phyloP scores from a whole-genome alignment of 1,140 invertebrate species.

The Drosophila triauraria region DNA sequence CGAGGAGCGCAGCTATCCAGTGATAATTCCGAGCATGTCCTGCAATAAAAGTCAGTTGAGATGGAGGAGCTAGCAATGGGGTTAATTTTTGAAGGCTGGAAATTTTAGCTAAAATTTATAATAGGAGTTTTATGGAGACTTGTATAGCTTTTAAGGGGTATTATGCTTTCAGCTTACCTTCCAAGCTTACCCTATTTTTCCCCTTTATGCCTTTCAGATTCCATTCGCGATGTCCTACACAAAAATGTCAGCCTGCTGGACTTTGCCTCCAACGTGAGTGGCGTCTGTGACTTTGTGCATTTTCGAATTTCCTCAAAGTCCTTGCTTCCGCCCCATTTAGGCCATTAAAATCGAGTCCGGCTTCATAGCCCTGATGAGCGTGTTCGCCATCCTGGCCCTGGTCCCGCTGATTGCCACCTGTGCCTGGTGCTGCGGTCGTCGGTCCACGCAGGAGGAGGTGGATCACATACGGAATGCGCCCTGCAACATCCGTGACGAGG shows the following conservation, averaged over 20 bases:
- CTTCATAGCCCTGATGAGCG: constrained; percentile 84
- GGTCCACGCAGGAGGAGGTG: constrained; percentile 61
- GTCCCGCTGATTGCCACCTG: constrained; percentile 80
- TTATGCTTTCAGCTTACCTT: no score
- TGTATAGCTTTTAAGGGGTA: no score
- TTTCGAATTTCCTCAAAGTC: neutral
- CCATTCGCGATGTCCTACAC: constrained; percentile 78
- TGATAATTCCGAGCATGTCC: neutral
- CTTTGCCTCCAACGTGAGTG: constrained; percentile 79
- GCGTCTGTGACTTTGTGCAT: neutral
- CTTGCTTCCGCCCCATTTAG: constrained; percentile 42
- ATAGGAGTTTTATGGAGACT: neutral
- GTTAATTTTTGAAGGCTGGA: neutral
- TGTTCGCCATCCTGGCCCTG: constrained; percentile 81
- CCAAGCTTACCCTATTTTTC: neutral
- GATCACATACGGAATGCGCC: constrained; percentile 68
- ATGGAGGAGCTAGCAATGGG: neutral
- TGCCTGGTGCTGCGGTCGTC: constrained; percentile 78
- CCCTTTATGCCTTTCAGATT: constrained; percentile 43
- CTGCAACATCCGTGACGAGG: constrained; percentile 73
- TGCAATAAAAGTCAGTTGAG: constrained; percentile 10
- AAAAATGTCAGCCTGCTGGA: constrained; percentile 79
- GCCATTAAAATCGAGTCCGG: constrained; percentile 85
- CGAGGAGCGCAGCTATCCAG: constrained; percentile 1
- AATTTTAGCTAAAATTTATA: no score